Evolutionary conservation across 1,140 invertebrate genomes (phyloP).

Genomic region (Ylistrum balloti): DNA sequence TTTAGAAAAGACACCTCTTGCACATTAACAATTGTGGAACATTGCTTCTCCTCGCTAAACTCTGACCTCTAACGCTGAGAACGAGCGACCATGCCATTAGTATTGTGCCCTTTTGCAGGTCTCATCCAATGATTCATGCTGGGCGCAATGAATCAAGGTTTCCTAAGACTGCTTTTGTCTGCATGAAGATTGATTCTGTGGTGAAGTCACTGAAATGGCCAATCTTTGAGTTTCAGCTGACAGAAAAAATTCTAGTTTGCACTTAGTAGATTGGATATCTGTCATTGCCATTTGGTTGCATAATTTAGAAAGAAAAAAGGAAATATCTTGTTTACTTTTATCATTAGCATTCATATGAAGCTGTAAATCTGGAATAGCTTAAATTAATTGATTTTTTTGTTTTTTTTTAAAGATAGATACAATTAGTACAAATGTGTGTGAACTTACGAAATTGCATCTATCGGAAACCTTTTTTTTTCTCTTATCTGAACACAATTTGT

Average conservation of each 20-base stretch:
- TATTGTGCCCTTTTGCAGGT: neutral
- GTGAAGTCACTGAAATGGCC: neutral
- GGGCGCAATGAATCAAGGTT: neutral
- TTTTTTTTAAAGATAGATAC: too few species aligned
- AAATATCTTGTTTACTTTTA: too few species aligned
- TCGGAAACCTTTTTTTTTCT: too few species aligned
- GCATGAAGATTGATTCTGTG: neutral
- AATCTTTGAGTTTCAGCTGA: neutral
- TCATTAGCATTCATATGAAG: too few species aligned
- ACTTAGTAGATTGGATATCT: neutral
- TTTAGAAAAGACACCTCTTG: conserved; percentile 27
- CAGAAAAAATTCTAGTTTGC: neutral
- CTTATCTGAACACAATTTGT: too few species aligned
- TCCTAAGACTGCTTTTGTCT: neutral
- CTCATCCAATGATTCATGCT: conserved; percentile 3
- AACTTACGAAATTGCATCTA: too few species aligned
- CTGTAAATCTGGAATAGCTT: too few species aligned
- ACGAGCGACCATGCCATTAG: neutral
- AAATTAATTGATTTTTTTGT: too few species aligned
- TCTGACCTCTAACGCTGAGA: neutral
- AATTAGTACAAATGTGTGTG: too few species aligned
- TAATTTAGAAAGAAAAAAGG: neutral
- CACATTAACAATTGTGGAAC: conserved; percentile 23
- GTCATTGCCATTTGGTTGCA: neutral
- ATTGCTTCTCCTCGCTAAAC: neutral